phyloP scores from a whole-genome alignment of 2,113 vertebrate genomes.

The Sander lucioperca region DNA sequence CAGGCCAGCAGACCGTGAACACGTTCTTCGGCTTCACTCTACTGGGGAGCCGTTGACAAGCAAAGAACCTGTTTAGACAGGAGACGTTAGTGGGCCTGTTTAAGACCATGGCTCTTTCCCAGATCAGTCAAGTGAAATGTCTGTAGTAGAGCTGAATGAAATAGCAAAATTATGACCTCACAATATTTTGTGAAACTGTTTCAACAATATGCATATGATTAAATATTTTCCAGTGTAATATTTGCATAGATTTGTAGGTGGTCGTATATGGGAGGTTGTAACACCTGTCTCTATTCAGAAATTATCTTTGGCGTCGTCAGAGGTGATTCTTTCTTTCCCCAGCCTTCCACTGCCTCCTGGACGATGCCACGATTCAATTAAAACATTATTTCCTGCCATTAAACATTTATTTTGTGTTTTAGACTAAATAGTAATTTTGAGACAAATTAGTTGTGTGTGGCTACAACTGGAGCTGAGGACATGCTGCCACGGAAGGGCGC shows the following conservation, averaged over 20 bases:
- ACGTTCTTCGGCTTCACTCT: slow-evolving; percentile 24
- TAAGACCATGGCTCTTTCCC: neutral
- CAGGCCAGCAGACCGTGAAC: slow-evolving; percentile 46
- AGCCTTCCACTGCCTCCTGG: neutral
- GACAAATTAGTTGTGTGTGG: neutral
- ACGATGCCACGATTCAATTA: neutral
- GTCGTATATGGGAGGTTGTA: neutral
- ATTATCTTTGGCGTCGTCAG: neutral
- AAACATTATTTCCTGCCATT: neutral
- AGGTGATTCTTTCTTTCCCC: neutral
- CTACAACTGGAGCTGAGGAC: neutral
- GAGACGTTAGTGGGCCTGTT: neutral
- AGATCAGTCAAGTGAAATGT: slow-evolving; percentile 29
- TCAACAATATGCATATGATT: neutral
- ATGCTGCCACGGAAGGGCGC: neutral
- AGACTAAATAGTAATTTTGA: neutral
- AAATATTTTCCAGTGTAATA: too few species aligned
- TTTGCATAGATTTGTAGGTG: neutral
- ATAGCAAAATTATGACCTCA: neutral
- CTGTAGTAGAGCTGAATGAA: neutral
- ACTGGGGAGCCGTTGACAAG: slow-evolving; percentile 35
- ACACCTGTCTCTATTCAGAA: neutral
- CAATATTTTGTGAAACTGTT: neutral
- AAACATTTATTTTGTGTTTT: neutral
- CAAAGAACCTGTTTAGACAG: slow-evolving; percentile 25